Evolutionary conservation across 2,113 vertebrate species (phyloP).

Genomic region (Cyprinodon brontotheroides): DNA sequence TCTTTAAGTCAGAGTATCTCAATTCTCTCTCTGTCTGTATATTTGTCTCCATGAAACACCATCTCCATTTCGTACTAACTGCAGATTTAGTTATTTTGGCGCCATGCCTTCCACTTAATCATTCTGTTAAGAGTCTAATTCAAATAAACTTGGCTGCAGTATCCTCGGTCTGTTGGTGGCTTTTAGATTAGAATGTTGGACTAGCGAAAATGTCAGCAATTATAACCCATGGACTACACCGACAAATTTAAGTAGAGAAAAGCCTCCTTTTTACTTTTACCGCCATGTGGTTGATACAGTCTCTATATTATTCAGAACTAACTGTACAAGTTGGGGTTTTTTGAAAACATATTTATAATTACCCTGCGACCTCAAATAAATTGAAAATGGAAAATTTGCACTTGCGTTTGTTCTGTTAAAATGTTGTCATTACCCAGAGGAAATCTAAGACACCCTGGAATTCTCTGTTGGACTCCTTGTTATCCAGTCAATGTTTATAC

Average conservation of each 20-base stretch:
- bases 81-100: slow-evolving; percentile 41
- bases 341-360: slow-evolving; percentile 1
- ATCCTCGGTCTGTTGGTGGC: slow-evolving; percentile 18
- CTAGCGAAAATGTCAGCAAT: slow-evolving; percentile 27
- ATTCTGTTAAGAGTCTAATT: slow-evolving; percentile 25
- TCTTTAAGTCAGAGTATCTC: slow-evolving; percentile 37
- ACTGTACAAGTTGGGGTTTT: slow-evolving; percentile 4
- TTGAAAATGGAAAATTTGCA: neutral
- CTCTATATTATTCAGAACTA: slow-evolving; percentile 1
- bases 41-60: slow-evolving; percentile 42
- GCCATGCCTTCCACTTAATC: slow-evolving; percentile 33
- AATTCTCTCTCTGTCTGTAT: slow-evolving; percentile 32
- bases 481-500: neutral
- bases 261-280: neutral
- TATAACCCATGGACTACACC: slow-evolving; percentile 14
- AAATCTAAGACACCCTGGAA: neutral
- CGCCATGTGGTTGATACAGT: slow-evolving; percentile 19
- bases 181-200: slow-evolving; percentile 41
- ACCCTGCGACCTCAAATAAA: neutral
- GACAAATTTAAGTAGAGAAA: slow-evolving; percentile 14
- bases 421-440: neutral
- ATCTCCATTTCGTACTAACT: slow-evolving; percentile 20
- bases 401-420: neutral
- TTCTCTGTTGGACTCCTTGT: neutral
- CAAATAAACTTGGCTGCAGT: slow-evolving; percentile 30